These are phyloP conservation scores for Kryptolebias ocellatus DNA, from an alignment of 2,797 vertebrate genomes.

Conservation along the genomic window DNA sequence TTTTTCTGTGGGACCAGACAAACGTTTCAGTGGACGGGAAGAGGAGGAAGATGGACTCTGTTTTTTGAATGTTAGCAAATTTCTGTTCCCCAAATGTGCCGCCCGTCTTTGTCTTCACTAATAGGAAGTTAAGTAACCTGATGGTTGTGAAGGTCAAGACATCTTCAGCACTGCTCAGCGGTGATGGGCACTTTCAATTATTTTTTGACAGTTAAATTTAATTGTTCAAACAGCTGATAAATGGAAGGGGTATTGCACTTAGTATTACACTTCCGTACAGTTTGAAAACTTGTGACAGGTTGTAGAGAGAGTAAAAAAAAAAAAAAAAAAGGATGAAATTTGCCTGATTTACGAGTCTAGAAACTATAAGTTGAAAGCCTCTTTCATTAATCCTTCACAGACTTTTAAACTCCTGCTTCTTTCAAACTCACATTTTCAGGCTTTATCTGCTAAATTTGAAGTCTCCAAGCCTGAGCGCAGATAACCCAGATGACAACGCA, in stretches of 20 bases:
- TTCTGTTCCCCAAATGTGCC: background rate
- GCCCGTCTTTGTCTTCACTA: constrained; percentile 28
- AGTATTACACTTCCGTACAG: constrained; percentile 12
- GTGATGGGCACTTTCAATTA: constrained; percentile 41
- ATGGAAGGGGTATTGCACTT: constrained; percentile 5
- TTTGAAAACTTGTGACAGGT: background rate
- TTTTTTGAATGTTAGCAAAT: constrained; percentile 1
- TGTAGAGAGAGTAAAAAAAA: background rate
- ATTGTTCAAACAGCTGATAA: constrained; percentile 28
- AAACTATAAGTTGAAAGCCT: constrained; percentile 22
- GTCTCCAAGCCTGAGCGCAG: constrained; percentile 19
- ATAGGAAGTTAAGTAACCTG: constrained; percentile 23
- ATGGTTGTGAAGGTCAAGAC: constrained; percentile 9
- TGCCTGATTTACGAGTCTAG: constrained; percentile 12
- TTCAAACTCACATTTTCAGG: constrained; percentile 18
- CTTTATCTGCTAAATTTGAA: constrained; percentile 27
- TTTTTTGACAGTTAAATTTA: constrained; percentile 29
- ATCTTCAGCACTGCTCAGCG: constrained; percentile 7
- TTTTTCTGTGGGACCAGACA: constrained; percentile 6
- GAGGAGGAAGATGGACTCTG: background rate
- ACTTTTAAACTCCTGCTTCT: constrained; percentile 17
- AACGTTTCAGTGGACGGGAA: background rate
- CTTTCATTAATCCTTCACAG: constrained; percentile 34
- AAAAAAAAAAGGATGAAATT: constrained; percentile 3
- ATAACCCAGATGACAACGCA: constrained; percentile 30